phyloP scores from a whole-genome alignment of 2,113 vertebrate species.

The Brachionichthys hirsutus region DNA sequence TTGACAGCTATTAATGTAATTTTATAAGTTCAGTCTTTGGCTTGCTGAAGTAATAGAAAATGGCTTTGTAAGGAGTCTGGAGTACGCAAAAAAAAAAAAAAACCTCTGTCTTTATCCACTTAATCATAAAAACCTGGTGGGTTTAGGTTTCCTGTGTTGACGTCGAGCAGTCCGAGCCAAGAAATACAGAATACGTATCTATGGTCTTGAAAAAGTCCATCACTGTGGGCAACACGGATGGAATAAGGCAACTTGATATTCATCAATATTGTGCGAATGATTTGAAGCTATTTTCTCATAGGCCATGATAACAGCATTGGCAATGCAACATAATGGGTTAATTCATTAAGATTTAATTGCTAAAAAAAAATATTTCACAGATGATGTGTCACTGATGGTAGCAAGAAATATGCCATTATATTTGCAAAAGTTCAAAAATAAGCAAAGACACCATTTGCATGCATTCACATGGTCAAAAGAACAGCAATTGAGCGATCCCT shows the following conservation, averaged over 20 bases:
- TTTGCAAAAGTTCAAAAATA: too few species aligned
- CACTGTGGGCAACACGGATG: constrained; percentile 52
- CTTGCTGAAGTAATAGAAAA: constrained; percentile 63
- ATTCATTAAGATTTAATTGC: too few species aligned
- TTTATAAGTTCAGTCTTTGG: constrained; percentile 56
- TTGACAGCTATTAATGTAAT: constrained; percentile 65
- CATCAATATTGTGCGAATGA: constrained; percentile 46
- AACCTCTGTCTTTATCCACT: constrained; percentile 67
- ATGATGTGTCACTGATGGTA: too few species aligned
- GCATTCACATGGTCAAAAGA: constrained; percentile 22
- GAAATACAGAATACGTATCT: constrained; percentile 69
- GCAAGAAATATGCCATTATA: not conserved
- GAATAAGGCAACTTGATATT: constrained; percentile 58
- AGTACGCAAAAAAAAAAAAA: constrained; percentile 57
- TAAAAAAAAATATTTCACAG: too few species aligned
- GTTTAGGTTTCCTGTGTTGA: constrained; percentile 71
- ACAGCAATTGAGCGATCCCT: constrained; percentile 39
- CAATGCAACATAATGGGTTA: too few species aligned
- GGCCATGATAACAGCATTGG: constrained; percentile 17
- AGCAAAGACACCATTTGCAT: not conserved
- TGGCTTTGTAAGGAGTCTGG: constrained; percentile 59
- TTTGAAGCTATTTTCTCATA: constrained; percentile 35
- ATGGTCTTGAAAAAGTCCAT: constrained; percentile 61
- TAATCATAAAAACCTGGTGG: constrained; percentile 71
- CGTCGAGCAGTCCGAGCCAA: constrained; percentile 51